phyloP scores from a whole-genome alignment of 2,113 vertebrate genomes.

The Procavia capensis region DNA sequence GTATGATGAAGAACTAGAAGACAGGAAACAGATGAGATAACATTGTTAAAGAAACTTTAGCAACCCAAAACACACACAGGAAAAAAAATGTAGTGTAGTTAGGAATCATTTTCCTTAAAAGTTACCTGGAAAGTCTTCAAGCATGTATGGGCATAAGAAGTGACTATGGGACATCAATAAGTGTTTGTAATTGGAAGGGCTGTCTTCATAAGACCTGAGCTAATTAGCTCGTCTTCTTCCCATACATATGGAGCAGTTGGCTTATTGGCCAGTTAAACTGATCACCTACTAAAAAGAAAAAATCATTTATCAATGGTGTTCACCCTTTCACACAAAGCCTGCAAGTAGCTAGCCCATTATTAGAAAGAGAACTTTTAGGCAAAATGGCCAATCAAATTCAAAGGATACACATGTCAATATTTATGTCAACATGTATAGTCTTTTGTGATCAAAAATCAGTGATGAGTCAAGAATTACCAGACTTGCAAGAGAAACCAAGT shows the following conservation, averaged over 20 bases:
- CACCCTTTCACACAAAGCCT: background rate
- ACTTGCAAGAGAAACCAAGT: conserved; percentile 12
- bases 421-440: background rate
- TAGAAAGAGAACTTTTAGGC: background rate
- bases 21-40: background rate
- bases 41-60: conserved; percentile 13
- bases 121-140: background rate
- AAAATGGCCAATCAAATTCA: background rate
- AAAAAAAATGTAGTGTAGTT: background rate
- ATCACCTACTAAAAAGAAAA: conserved; percentile 37
- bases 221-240: background rate
- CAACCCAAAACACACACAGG: background rate
- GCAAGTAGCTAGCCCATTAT: background rate
- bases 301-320: background rate
- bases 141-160: background rate
- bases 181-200: background rate
- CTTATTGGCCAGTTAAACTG: background rate
- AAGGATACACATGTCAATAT: background rate
- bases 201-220: background rate
- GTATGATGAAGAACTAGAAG: background rate
- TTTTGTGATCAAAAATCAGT: background rate
- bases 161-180: background rate
- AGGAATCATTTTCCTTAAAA: background rate
- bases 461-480: background rate
- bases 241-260: background rate